Percentiles rank a stretch among this genome's conserved stretches.
These are phyloP conservation scores for Hybos culiciformis DNA, from an alignment of 2,888 invertebrate genomes.

Conservation along the genomic window DNA sequence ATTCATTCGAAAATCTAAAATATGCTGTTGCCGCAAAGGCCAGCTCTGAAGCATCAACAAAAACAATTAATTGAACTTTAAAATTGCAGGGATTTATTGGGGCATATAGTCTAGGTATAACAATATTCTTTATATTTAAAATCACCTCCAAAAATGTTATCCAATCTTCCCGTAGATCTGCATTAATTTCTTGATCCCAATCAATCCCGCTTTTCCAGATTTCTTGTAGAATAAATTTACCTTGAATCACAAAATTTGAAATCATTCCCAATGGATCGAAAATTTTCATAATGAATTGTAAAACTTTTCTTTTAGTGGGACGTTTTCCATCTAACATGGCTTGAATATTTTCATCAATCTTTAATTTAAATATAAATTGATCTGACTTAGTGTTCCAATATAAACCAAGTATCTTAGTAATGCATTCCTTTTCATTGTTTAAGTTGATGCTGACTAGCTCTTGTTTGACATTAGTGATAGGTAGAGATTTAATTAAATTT, in stretches of 20 bases:
- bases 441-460: background rate
- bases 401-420: constrained; percentile 2
- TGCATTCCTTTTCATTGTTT: background rate
- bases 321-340: background rate
- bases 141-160: background rate
- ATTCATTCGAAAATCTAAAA: constrained; percentile 3
- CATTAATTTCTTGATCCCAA: constrained; percentile 3
- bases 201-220: constrained; percentile 5
- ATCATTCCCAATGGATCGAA: constrained; percentile 10
- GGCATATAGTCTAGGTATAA: constrained; percentile 1
- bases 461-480: background rate
- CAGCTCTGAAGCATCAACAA: constrained; percentile 7
- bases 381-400: constrained; percentile 5
- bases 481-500: background rate
- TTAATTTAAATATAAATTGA: constrained; percentile 1
- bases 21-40: constrained; percentile 7
- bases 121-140: background rate
- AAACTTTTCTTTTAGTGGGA: background rate
- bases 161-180: background rate
- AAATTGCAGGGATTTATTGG: background rate
- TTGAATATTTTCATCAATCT: background rate
- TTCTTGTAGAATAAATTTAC: constrained; percentile 6
- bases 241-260: constrained; percentile 6
- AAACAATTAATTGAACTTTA: constrained; percentile 1
- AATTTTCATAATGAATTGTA: background rate